These are phyloP conservation scores for Sebastes melanostomus DNA, from an alignment of 2,797 vertebrate species.

Conservation along the genomic window DNA sequence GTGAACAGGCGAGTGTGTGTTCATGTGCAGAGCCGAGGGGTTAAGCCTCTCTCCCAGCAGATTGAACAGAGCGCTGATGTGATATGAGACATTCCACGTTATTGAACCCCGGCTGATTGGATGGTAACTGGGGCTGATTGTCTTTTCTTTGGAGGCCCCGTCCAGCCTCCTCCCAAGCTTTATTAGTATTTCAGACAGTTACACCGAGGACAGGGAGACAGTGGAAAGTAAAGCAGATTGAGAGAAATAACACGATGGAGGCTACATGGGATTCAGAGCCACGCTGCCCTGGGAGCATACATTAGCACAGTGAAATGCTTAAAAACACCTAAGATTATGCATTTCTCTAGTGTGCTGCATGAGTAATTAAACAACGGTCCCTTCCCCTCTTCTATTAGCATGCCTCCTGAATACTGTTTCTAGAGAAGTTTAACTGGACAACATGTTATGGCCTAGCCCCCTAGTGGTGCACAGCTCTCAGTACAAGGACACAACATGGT, in stretches of 20 bases:
- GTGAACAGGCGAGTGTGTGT: neutral
- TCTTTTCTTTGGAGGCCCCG: conserved; percentile 35
- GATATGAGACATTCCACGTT: conserved; percentile 68
- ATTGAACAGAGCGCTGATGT: conserved; percentile 59
- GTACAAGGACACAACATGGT: neutral
- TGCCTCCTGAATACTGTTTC: neutral
- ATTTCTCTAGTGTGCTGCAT: neutral
- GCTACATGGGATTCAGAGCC: neutral
- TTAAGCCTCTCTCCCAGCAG: conserved; percentile 51
- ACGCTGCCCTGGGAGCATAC: neutral
- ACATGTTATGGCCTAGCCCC: neutral
- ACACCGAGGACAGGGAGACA: neutral
- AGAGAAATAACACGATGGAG: neutral
- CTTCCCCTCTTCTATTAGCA: neutral
- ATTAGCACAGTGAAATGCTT: neutral
- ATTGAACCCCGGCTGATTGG: conserved; percentile 68
- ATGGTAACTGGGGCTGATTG: conserved; percentile 63
- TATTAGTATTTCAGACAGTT: conserved; percentile 41
- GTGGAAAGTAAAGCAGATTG: neutral
- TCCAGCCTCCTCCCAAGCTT: conserved; percentile 4
- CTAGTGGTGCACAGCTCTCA: neutral
- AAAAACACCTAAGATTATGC: neutral
- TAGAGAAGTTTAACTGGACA: neutral
- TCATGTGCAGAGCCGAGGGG: conserved; percentile 24
- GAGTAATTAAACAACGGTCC: neutral